phyloP scores from a whole-genome alignment of 2,888 invertebrate species.

The Drosophila rellima region DNA sequence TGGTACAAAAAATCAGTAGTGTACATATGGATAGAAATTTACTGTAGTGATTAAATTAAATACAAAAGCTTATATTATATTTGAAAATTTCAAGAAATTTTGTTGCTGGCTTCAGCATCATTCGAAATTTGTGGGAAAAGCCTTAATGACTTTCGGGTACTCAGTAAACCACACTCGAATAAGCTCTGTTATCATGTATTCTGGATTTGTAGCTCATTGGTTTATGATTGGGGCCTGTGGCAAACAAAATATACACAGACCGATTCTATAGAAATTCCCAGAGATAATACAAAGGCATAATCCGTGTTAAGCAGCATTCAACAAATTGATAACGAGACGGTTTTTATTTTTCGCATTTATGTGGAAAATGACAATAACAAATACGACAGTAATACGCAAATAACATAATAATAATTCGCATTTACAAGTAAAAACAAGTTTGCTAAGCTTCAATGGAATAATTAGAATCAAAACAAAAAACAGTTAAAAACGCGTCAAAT shows the following conservation, averaged over 20 bases:
- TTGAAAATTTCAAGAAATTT: not conserved
- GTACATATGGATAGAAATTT: not conserved
- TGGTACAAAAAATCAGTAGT: not conserved
- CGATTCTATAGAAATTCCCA: slow-evolving; percentile 49
- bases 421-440: slow-evolving; percentile 26
- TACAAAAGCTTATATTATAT: not conserved
- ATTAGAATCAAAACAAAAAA: slow-evolving; percentile 24
- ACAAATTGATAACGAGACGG: slow-evolving; percentile 50
- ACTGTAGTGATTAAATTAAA: not conserved
- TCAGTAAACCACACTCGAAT: slow-evolving; percentile 21
- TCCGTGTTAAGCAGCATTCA: slow-evolving; percentile 18
- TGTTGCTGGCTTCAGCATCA: not conserved
- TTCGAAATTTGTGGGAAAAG: not conserved
- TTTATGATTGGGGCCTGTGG: not conserved
- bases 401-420: slow-evolving; percentile 12
- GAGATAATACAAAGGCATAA: slow-evolving; percentile 37
- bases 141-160: slow-evolving; percentile 2
- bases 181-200: slow-evolving; percentile 24
- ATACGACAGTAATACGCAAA: slow-evolving; percentile 20
- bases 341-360: slow-evolving; percentile 21
- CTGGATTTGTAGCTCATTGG: not conserved
- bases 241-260: slow-evolving; percentile 17
- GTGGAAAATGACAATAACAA: slow-evolving; percentile 24
- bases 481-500: slow-evolving; percentile 15
- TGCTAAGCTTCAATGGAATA: slow-evolving; percentile 5